phyloP scores from a whole-genome alignment of 2,888 invertebrate species.

The Candidula unifasciata region DNA sequence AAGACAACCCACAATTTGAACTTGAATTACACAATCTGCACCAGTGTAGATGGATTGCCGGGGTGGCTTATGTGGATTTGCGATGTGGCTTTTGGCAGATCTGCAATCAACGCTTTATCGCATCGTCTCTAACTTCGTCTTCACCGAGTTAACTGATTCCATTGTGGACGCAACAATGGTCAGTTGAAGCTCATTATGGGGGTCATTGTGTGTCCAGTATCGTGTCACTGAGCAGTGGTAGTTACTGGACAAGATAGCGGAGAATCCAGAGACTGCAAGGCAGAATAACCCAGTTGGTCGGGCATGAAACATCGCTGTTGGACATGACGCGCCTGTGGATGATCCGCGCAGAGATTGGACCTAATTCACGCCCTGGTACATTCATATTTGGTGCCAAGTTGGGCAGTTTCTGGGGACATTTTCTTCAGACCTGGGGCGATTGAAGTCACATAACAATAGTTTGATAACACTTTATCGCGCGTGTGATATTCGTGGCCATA shows the following conservation, averaged over 20 bases:
- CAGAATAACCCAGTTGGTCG: slow-evolving; percentile 5
- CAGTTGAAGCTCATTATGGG: not conserved
- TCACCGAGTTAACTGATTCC: not conserved
- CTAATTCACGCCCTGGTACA: not conserved
- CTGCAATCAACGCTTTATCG: not conserved
- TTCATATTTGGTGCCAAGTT: no score
- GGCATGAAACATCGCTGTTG: not conserved
- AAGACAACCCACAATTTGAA: not conserved
- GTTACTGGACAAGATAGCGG: not conserved
- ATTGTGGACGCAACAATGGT: not conserved
- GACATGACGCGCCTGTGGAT: not conserved
- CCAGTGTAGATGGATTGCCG: not conserved
- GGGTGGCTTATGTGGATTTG: not conserved
- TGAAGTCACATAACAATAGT: not conserved
- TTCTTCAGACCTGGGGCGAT: no score
- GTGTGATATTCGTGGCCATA: no score
- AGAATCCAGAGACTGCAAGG: slow-evolving; percentile 1
- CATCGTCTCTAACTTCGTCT: not conserved
- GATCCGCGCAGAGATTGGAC: not conserved
- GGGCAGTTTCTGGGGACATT: no score
- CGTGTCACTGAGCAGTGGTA: not conserved
- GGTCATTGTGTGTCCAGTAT: not conserved
- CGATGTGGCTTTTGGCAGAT: not conserved
- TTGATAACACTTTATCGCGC: not conserved
- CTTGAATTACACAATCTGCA: not conserved